phyloP scores from a whole-genome alignment of 2,888 invertebrate genomes.

The Acanthosepion esculentum region DNA sequence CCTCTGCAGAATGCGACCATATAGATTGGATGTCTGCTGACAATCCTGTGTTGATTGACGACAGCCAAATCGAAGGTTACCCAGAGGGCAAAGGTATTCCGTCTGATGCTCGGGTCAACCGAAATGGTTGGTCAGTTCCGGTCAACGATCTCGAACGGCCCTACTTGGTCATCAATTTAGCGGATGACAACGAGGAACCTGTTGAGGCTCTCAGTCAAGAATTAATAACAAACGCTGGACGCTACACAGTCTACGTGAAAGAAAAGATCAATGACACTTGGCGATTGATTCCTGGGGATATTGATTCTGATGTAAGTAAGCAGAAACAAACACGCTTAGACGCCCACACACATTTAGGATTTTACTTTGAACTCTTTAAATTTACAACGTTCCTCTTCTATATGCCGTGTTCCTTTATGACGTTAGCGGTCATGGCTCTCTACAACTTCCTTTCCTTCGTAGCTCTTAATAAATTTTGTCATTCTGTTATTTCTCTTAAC shows the following conservation, averaged over 20 bases:
- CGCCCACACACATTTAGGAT: neutral
- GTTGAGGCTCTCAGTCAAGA: conserved; percentile 44
- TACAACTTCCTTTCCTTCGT: too few species aligned
- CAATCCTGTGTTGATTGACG: neutral
- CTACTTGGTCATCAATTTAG: conserved; percentile 42
- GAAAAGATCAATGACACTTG: neutral
- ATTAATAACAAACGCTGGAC: conserved; percentile 1
- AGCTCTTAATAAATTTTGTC: too few species aligned
- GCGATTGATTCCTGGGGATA: neutral
- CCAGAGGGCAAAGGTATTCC: neutral
- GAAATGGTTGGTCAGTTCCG: conserved; percentile 44
- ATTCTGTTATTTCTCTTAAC: too few species aligned
- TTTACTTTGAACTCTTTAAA: too few species aligned
- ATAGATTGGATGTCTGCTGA: conserved; percentile 43
- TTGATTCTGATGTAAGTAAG: neutral
- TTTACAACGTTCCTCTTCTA: too few species aligned
- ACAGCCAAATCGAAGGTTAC: conserved; percentile 43
- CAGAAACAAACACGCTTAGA: neutral
- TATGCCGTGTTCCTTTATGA: too few species aligned
- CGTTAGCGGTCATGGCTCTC: too few species aligned
- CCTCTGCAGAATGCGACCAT: conserved; percentile 13
- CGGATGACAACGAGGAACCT: neutral
- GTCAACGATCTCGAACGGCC: neutral
- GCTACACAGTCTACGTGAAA: conserved; percentile 39
- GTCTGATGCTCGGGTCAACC: conserved; percentile 20